Base-by-base conservation (phyloP, 2,797 vertebrate genomes). In the Meriones psammophilus region DNA sequence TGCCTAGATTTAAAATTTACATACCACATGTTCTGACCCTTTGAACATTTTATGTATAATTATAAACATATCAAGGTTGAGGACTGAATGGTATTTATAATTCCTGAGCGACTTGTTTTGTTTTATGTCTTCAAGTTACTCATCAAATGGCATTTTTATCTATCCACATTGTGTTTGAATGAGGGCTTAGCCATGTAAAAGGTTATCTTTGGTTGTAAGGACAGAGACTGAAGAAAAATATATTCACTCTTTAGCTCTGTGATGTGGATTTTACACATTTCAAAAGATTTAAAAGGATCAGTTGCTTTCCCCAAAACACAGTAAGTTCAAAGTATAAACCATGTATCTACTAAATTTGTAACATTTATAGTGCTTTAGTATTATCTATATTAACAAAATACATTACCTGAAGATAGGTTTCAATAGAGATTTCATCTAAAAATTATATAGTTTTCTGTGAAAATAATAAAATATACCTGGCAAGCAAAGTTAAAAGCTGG, bases 231-330 rank as follows among this genome's bases (percentile, higher is more conserved):
- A 28, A 50, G 94, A 68, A 91, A 96, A 92, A 89, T 58, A 79
- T 60, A 18, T 87, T 78, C 12, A 85, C 17, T 7, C 36, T 86
- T 50, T 1, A 95, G 24, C 30, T 91, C 0, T 86, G 17, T 94
- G 39, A 76, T 4, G 12, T 91, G 87, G 20, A 54, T 46, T 77
- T 91, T 74, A 92, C 3, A 68, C 39, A 62, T 89, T 97, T 79
- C 13, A 83, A 12, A 95, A 92, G 2, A 81, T 58, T 92, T 58
- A 62, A 77, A 94, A 96, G 88, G 33, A 91, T 93, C n/a, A 83
- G 69, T 81, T 76, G 24, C 26, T 94, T 90, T 30, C 33, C 46
- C n/a, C 68, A 60, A 95, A 80, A 91, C 50, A 83, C 28, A 60
- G 9, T 14, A 39, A 85, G 24, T 26, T 58, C 28, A 88, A 36